phyloP scores from a whole-genome alignment of 2,113 vertebrate species.

The Neotoma lepida region DNA sequence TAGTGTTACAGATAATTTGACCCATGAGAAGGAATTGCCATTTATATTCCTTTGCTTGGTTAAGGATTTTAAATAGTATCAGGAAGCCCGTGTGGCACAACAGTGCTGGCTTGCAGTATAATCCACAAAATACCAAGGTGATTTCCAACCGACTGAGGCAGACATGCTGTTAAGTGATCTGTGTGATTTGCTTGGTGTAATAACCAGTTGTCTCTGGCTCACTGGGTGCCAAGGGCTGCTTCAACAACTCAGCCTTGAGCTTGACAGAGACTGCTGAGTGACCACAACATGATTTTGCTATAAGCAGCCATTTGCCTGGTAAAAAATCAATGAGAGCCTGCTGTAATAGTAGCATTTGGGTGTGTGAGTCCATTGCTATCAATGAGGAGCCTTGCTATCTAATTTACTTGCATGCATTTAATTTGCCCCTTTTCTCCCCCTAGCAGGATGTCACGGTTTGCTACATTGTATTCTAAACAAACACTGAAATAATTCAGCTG shows the following conservation, averaged over 20 bases:
- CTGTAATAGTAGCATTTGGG: conserved; percentile 74
- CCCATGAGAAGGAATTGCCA: conserved; percentile 82
- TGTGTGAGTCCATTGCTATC: conserved; percentile 72
- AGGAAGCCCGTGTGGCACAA: conserved; percentile 82
- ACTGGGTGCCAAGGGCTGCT: conserved; percentile 80
- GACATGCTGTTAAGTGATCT: conserved; percentile 83
- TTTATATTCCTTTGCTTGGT: conserved; percentile 81
- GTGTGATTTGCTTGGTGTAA: conserved; percentile 81
- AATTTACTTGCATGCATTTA: conserved; percentile 55
- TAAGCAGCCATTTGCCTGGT: conserved; percentile 78
- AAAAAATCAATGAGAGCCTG: conserved; percentile 70
- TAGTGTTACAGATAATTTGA: conserved; percentile 86
- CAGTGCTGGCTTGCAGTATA: conserved; percentile 80
- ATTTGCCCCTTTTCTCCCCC: conserved; percentile 52
- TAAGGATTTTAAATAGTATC: conserved; percentile 85
- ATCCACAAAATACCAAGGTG: conserved; percentile 81
- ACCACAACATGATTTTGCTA: conserved; percentile 80
- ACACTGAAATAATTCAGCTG: conserved; percentile 67
- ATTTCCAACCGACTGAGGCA: conserved; percentile 82
- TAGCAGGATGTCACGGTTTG: conserved; percentile 49
- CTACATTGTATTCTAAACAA: conserved; percentile 72
- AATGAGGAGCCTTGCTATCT: conserved; percentile 72
- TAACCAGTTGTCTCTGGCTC: conserved; percentile 80
- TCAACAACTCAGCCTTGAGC: conserved; percentile 80
- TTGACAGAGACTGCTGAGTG: conserved; percentile 80